Percentiles rank a stretch among this genome's conserved stretches.
phyloP scores from a whole-genome alignment of 2,113 vertebrate genomes.

The Erythrocebus patas region DNA sequence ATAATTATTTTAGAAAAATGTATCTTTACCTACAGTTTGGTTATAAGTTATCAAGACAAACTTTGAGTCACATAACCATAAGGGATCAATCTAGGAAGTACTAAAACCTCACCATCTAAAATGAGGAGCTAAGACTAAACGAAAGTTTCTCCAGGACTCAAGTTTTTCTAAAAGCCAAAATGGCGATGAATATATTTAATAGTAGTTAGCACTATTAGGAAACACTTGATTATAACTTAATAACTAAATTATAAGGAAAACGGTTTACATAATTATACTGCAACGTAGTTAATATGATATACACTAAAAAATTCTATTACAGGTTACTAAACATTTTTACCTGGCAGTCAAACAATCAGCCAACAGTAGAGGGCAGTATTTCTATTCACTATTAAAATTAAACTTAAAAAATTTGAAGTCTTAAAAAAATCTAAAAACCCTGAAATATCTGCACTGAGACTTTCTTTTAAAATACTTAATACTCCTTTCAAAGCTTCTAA shows the following conservation, averaged over 20 bases:
- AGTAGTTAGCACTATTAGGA: not conserved
- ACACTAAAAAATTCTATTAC: not conserved
- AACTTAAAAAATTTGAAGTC: conserved; percentile 6
- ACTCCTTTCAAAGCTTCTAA: conserved; percentile 19
- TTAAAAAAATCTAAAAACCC: conserved; percentile 5
- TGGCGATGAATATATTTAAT: conserved; percentile 5
- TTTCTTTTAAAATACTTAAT: conserved; percentile 43
- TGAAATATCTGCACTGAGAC: not conserved
- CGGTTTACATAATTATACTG: conserved; percentile 29
- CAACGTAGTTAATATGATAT: not conserved
- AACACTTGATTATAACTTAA: conserved; percentile 25
- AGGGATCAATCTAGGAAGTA: not conserved
- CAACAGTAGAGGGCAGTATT: conserved; percentile 74
- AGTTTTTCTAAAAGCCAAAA: conserved; percentile 40
- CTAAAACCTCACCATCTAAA: not conserved
- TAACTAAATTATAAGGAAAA: not conserved
- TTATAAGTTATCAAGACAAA: conserved; percentile 5
- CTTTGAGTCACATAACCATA: not conserved
- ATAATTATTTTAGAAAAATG: conserved; percentile 40
- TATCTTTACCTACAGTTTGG: conserved; percentile 14
- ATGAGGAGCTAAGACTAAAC: not conserved
- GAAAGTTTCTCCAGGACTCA: conserved; percentile 13
- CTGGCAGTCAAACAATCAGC: conserved; percentile 10
- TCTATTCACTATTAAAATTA: conserved; percentile 49
- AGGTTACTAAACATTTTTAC: not conserved